Conservation (phyloP, 2,113 vertebrate species). For the Montifringilla adamsi region DNA sequence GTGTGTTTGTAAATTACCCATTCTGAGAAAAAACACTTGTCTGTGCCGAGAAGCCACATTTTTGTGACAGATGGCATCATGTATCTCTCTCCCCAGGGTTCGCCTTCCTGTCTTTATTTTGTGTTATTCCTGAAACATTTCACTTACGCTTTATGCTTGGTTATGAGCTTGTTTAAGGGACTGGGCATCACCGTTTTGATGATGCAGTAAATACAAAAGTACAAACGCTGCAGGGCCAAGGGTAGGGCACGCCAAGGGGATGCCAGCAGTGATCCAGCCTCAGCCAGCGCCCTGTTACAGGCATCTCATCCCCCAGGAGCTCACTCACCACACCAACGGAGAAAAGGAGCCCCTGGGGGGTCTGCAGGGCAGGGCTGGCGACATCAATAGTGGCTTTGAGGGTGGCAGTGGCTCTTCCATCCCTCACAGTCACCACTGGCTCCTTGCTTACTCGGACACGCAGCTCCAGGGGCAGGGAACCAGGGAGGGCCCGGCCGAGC, state of each 20-base stretch:
- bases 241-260: neutral
- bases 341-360: conserved; percentile 10
- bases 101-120: neutral
- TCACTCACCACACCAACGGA: conserved; percentile 39
- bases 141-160: neutral
- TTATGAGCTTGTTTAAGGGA: neutral
- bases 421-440: neutral
- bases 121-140: neutral
- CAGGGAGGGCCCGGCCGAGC: neutral
- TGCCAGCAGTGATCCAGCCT: neutral
- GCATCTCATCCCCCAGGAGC: rapidly evolving
- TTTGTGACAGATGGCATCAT: neutral
- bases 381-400: neutral
- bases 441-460: neutral
- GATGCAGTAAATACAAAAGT: neutral
- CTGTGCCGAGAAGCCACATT: neutral
- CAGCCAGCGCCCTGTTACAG: rapidly evolving
- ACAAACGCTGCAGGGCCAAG: neutral
- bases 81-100: neutral
- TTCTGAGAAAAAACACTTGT: neutral
- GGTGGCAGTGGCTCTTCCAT: neutral
- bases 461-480: conserved; percentile 36
- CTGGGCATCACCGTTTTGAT: rapidly evolving
- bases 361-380: neutral
- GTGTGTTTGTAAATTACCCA: neutral